phyloP scores from a whole-genome alignment of 2,113 vertebrate genomes.

The Barnardius zonarius region DNA sequence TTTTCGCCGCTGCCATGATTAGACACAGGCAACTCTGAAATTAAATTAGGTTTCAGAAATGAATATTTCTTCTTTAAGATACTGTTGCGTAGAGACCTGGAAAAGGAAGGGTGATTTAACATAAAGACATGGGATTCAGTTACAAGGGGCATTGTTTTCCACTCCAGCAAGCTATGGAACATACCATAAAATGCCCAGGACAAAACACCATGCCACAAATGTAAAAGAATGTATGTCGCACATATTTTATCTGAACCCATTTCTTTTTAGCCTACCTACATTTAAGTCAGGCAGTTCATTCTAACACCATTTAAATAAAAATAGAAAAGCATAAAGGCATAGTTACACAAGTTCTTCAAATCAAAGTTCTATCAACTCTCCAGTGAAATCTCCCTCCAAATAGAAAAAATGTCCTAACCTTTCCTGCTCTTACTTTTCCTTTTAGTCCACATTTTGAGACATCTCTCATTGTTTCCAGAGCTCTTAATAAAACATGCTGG shows the following conservation, averaged over 20 bases:
- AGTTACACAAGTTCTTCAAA: background rate
- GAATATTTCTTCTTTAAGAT: constrained; percentile 81
- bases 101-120: constrained; percentile 67
- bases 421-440: background rate
- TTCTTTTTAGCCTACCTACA: background rate
- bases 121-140: constrained; percentile 53
- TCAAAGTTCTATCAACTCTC: background rate
- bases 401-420: background rate
- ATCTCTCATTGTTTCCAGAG: background rate
- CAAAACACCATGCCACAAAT: constrained; percentile 6
- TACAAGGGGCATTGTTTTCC: constrained; percentile 49
- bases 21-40: constrained; percentile 67
- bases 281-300: background rate
- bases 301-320: background rate
- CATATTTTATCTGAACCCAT: background rate
- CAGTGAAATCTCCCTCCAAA: background rate
- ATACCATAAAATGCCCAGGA: constrained; percentile 34
- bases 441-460: background rate
- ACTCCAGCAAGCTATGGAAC: constrained; percentile 45
- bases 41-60: constrained; percentile 79
- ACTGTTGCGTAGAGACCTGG: constrained; percentile 78
- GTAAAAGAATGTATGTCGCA: background rate
- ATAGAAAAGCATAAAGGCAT: background rate
- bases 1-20: constrained; percentile 46
- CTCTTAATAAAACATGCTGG: background rate